Evolutionary conservation across 2,113 vertebrate species (phyloP).

Genomic region (Mohoua ochrocephala): DNA sequence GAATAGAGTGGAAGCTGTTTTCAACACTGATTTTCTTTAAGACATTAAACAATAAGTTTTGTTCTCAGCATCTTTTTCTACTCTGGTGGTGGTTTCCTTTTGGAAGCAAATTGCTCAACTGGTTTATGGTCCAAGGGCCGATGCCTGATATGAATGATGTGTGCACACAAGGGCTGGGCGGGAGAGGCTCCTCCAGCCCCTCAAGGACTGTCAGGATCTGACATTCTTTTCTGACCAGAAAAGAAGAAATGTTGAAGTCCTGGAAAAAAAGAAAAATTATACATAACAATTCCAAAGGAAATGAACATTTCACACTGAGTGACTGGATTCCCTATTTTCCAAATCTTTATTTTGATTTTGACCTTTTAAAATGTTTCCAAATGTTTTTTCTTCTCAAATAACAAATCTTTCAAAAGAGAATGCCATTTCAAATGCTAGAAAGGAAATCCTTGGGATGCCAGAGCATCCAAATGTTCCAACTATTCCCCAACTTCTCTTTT

Average conservation of each 20-base stretch:
- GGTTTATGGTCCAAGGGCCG: not conserved
- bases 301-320: not conserved
- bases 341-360: constrained; percentile 46
- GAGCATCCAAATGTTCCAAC: not conserved
- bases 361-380: constrained; percentile 52
- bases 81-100: constrained; percentile 16
- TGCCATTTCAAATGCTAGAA: constrained; percentile 21
- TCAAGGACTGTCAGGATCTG: not conserved
- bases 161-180: not conserved
- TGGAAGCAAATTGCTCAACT: not conserved
- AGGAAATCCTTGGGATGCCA: not conserved
- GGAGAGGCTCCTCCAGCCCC: not conserved
- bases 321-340: not conserved
- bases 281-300: not conserved
- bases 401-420: constrained; percentile 11
- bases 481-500: not conserved
- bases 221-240: constrained; percentile 22
- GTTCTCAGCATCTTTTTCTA: constrained; percentile 36
- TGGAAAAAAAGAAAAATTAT: not conserved
- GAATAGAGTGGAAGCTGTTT: not conserved
- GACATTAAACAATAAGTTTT: constrained; percentile 50
- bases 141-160: not conserved
- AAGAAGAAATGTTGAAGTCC: not conserved
- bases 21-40: constrained; percentile 35
- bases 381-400: constrained; percentile 8